These are phyloP conservation scores for Aptenodytes patagonicus DNA, from an alignment of 2,113 vertebrate genomes.

Conservation along the genomic window DNA sequence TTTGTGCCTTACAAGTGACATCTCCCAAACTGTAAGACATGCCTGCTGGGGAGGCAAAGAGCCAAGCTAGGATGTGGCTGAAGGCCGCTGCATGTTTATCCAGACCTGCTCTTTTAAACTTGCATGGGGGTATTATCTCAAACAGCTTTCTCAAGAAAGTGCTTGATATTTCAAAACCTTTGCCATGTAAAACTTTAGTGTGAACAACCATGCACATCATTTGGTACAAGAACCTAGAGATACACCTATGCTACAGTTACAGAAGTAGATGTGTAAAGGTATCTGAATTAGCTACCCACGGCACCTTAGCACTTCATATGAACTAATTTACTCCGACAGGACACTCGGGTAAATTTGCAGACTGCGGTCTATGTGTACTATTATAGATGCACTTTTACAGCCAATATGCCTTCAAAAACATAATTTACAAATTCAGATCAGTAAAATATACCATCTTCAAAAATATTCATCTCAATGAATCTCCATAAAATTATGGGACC, in stretches of 20 bases:
- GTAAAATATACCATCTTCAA: background rate
- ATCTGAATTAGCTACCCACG: accelerated
- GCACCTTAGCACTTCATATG: accelerated
- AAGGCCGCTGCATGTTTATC: background rate
- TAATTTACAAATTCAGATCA: background rate
- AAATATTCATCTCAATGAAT: background rate
- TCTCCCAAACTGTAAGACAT: background rate
- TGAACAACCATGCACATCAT: background rate
- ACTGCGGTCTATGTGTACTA: accelerated
- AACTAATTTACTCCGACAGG: accelerated
- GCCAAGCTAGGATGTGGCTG: background rate
- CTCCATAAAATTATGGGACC: background rate
- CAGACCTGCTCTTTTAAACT: background rate
- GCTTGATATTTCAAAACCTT: background rate
- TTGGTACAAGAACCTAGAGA: background rate
- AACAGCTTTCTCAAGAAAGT: background rate
- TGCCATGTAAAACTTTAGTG: background rate
- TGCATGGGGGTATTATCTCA: too few relatives aligned
- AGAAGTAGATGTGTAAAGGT: too few relatives aligned
- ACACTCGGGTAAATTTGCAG: accelerated
- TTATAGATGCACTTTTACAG: background rate
- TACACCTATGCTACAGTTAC: too few relatives aligned
- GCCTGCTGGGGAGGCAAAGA: background rate
- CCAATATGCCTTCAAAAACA: background rate
- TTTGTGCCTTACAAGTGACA: background rate